These are phyloP conservation scores for Melangyna quadrimaculata DNA, from an alignment of 2,888 invertebrate genomes.

Conservation along the genomic window DNA sequence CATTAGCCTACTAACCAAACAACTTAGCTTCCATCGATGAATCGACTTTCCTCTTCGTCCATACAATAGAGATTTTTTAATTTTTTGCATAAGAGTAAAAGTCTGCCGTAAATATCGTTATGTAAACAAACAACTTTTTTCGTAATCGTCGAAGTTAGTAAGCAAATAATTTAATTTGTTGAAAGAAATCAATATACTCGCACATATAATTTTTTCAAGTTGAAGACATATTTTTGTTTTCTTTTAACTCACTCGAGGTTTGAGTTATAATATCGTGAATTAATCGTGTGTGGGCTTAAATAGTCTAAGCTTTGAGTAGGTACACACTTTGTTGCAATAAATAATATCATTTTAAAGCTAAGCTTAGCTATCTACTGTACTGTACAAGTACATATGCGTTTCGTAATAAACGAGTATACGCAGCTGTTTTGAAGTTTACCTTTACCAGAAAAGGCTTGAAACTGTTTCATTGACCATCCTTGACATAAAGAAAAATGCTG, in stretches of 20 bases:
- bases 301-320: background rate
- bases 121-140: constrained; percentile 27
- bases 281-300: background rate
- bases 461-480: constrained; percentile 55
- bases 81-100: constrained; percentile 30
- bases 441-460: background rate
- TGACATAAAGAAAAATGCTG: constrained; percentile 27
- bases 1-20: background rate
- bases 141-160: background rate
- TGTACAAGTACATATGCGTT: no score
- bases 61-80: background rate
- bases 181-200: background rate
- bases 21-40: background rate
- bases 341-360: background rate
- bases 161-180: background rate
- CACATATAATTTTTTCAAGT: background rate
- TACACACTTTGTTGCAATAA: background rate
- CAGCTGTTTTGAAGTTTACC: constrained; percentile 5
- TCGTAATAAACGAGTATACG: constrained; percentile 19
- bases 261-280: background rate
- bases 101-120: constrained; percentile 12
- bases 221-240: background rate
- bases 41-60: background rate
- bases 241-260: background rate
- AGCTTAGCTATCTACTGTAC: no score